phyloP scores from a whole-genome alignment of 2,888 invertebrate species.

The Watsonalla cultraria region DNA sequence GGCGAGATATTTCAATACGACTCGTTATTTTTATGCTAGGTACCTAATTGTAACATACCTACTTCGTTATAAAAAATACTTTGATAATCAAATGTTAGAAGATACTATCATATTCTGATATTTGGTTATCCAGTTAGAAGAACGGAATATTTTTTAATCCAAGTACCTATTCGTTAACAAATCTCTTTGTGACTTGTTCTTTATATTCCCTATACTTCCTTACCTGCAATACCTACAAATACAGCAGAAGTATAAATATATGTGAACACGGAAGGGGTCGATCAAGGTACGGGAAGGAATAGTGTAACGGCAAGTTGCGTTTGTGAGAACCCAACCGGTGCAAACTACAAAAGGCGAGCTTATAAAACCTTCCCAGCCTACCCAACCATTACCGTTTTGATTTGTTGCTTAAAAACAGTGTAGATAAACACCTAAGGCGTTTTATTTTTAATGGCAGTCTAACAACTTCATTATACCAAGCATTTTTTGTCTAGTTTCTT shows the following conservation, averaged over 20 bases:
- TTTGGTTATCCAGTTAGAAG: no score
- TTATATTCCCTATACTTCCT: no score
- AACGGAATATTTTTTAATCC: no score
- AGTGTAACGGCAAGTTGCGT: neutral
- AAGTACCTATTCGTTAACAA: no score
- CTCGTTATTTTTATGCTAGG: no score
- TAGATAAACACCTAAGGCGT: neutral
- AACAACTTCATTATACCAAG: neutral
- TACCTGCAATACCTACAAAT: no score
- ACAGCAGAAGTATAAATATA: neutral
- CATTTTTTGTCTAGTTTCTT: neutral
- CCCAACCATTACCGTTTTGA: neutral
- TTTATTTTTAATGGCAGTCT: neutral
- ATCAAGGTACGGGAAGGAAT: neutral
- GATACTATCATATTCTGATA: no score
- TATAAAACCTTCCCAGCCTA: neutral
- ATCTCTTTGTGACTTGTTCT: no score
- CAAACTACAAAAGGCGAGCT: neutral
- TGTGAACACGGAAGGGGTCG: neutral
- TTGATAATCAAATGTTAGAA: no score
- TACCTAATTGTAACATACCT: no score
- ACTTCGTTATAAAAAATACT: no score
- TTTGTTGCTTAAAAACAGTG: neutral
- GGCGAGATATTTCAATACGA: no score
- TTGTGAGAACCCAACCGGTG: neutral